Percentiles rank a stretch among this genome's conserved stretches.
These are phyloP conservation scores for Scarus forsteni DNA, from an alignment of 2,797 vertebrate genomes.

Conservation along the genomic window DNA sequence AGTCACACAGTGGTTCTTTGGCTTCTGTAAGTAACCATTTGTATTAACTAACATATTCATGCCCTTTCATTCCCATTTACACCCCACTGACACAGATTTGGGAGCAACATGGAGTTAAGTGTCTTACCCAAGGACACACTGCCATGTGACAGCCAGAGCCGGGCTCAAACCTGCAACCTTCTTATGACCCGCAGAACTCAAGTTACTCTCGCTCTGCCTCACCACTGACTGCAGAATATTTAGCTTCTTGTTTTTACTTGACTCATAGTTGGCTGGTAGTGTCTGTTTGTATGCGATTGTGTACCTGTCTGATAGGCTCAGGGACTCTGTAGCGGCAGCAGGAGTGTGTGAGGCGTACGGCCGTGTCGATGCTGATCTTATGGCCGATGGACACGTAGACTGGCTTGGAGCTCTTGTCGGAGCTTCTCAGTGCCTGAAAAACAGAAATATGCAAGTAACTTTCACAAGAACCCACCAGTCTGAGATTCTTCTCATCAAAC, in stretches of 20 bases:
- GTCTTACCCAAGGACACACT: no score
- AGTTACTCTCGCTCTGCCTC: no score
- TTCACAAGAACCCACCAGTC: background rate
- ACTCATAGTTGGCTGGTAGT: background rate
- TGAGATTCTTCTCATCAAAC: background rate
- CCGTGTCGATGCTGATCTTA: slow-evolving; percentile 87
- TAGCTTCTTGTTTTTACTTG: slow-evolving; percentile 1
- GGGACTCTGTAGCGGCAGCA: slow-evolving; percentile 92
- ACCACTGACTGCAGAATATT: no score
- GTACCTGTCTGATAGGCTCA: slow-evolving; percentile 95
- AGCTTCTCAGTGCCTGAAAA: slow-evolving; percentile 88
- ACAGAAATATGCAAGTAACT: slow-evolving; percentile 8
- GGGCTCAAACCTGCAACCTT: no score
- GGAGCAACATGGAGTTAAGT: no score
- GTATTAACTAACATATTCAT: no score
- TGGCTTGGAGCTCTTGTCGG: slow-evolving; percentile 86
- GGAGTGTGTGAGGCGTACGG: slow-evolving; percentile 86
- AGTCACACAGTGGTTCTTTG: no score
- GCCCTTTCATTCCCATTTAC: no score
- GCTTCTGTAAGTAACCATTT: no score
- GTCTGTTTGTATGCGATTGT: background rate
- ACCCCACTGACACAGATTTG: no score
- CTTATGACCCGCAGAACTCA: no score
- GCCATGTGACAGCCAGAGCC: no score
- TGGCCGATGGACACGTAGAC: slow-evolving; percentile 93